Evolutionary conservation across 2,797 vertebrate species (phyloP).

Genomic region (Pangasius macronema): DNA sequence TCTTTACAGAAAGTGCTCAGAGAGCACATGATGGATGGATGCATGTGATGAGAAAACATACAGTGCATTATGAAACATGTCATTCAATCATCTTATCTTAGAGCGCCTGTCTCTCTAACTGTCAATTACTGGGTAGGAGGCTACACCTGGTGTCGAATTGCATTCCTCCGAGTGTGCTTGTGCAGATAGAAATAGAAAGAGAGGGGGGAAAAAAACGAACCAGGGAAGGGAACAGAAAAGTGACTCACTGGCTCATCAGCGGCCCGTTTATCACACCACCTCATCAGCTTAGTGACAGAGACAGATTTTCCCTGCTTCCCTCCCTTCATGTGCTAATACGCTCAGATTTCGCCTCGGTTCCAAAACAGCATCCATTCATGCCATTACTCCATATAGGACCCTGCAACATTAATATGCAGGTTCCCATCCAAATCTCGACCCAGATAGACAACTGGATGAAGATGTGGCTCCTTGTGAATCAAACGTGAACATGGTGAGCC

Average conservation of each 20-base stretch:
- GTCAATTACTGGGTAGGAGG: not conserved
- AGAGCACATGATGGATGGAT: slow-evolving; percentile 7
- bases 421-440: slow-evolving; percentile 12
- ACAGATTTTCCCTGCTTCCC: slow-evolving; percentile 40
- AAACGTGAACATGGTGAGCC: slow-evolving; percentile 23
- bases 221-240: slow-evolving; percentile 21
- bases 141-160: slow-evolving; percentile 1
- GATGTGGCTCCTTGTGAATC: not conserved
- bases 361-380: not conserved
- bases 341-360: slow-evolving; percentile 31
- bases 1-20: slow-evolving; percentile 1
- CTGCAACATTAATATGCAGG: slow-evolving; percentile 23
- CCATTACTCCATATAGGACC: not conserved
- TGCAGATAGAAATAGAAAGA: slow-evolving; percentile 24
- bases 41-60: slow-evolving; percentile 16
- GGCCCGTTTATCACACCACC: slow-evolving; percentile 47
- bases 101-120: slow-evolving; percentile 4
- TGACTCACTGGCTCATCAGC: slow-evolving; percentile 46
- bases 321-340: slow-evolving; percentile 4
- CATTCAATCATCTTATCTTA: slow-evolving; percentile 28
- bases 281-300: slow-evolving; percentile 49
- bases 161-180: slow-evolving; percentile 1
- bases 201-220: not conserved
- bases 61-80: slow-evolving; percentile 28
- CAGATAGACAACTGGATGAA: slow-evolving; percentile 23